Evolutionary conservation across 2,888 invertebrate genomes (phyloP).

Genomic region (Netelia inedita): DNA sequence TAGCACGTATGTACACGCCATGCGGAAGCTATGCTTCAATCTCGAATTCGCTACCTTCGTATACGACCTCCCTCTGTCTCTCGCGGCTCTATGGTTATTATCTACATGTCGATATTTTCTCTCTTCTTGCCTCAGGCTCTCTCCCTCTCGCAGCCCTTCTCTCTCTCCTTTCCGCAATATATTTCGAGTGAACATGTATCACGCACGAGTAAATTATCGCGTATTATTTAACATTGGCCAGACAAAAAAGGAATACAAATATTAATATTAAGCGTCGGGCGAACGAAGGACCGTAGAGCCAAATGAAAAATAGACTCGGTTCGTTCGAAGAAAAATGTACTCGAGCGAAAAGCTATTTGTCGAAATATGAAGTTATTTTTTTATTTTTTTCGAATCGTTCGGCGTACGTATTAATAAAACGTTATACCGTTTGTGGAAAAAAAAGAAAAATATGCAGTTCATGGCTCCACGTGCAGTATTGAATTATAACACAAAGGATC

Average conservation of each 20-base stretch:
- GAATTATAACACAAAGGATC: slow-evolving; percentile 4
- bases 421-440: neutral
- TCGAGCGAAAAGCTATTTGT: neutral
- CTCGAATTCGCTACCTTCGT: slow-evolving; percentile 37
- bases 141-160: neutral
- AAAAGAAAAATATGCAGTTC: no score
- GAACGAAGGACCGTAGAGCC: slow-evolving; percentile 10
- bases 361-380: slow-evolving; percentile 19
- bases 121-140: slow-evolving; percentile 43
- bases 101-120: slow-evolving; percentile 10
- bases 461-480: neutral
- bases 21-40: slow-evolving; percentile 33
- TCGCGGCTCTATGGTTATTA: slow-evolving; percentile 15
- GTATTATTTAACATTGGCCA: slow-evolving; percentile 48
- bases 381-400: neutral
- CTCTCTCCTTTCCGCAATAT: slow-evolving; percentile 35
- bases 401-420: neutral
- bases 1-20: slow-evolving; percentile 53
- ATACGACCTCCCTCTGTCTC: slow-evolving; percentile 13
- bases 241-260: slow-evolving; percentile 36
- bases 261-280: slow-evolving; percentile 5
- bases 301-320: neutral
- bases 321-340: neutral
- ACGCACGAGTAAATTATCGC: slow-evolving; percentile 37
- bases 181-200: slow-evolving; percentile 31